These are phyloP conservation scores for Charadrius vociferus DNA, from an alignment of 2,113 vertebrate species.

Conservation along the genomic window DNA sequence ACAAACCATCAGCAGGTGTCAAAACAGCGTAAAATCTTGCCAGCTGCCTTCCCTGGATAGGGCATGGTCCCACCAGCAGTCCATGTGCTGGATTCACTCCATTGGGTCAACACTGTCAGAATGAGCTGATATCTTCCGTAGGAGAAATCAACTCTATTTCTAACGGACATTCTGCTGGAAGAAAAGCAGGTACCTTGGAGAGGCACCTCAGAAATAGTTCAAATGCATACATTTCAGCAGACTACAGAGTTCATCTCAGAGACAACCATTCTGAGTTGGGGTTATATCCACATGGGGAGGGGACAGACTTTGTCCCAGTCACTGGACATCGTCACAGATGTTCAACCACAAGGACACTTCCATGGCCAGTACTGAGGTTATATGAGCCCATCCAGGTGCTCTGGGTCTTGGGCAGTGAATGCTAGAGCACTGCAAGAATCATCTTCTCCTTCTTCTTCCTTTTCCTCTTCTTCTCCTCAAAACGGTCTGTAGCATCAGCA, in stretches of 20 bases:
- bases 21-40: background rate
- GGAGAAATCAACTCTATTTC: background rate
- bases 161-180: background rate
- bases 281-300: background rate
- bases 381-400: background rate
- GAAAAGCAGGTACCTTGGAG: background rate
- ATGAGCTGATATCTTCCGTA: background rate
- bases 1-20: background rate
- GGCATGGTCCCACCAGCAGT: background rate
- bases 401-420: background rate
- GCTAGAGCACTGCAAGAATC: conserved; percentile 85
- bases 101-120: background rate
- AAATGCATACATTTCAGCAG: background rate
- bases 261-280: background rate
- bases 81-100: background rate
- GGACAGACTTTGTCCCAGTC: background rate
- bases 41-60: background rate
- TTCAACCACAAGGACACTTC: background rate
- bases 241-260: background rate
- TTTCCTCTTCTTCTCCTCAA: conserved; percentile 87
- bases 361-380: background rate
- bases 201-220: background rate
- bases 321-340: background rate
- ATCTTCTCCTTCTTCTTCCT: conserved; percentile 87
- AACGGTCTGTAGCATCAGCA: conserved; percentile 87